These are phyloP conservation scores for Myotis daubentonii DNA, from an alignment of 2,797 vertebrate genomes.

Conservation along the genomic window DNA sequence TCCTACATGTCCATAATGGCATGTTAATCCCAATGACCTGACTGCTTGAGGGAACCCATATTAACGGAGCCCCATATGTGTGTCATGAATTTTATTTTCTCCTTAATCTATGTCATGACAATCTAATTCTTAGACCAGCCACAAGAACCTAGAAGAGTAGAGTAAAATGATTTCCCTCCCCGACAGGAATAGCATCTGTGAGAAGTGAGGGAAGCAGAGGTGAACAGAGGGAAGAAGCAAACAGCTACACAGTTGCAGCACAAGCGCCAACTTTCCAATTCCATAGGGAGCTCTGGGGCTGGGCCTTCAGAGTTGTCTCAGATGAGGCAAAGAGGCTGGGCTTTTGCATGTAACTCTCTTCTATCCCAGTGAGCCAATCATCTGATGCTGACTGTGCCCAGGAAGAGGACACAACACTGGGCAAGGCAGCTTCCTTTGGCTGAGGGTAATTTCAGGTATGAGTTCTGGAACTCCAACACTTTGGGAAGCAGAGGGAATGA, in stretches of 20 bases:
- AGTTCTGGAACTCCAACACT: too few relatives aligned
- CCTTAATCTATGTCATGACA: background rate
- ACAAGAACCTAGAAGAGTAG: background rate
- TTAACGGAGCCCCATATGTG: background rate
- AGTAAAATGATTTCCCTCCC: background rate
- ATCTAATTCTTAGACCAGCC: background rate
- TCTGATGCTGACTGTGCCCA: background rate
- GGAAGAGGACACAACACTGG: background rate
- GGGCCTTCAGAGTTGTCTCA: background rate
- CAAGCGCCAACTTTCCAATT: background rate
- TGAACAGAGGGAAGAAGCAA: background rate
- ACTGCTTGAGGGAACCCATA: background rate
- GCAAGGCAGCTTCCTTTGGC: background rate
- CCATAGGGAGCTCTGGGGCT: background rate
- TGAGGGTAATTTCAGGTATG: background rate
- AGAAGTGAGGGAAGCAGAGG: background rate
- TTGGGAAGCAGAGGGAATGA: background rate
- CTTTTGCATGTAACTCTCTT: background rate
- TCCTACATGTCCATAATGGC: background rate
- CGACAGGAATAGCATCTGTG: background rate
- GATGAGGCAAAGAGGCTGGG: background rate
- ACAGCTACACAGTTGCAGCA: too few relatives aligned
- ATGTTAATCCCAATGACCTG: background rate
- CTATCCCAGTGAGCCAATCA: background rate
- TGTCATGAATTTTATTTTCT: background rate